Base-by-base conservation (phyloP, 2,888 invertebrate genomes). In the Caenorhabditis uteleia region DNA sequence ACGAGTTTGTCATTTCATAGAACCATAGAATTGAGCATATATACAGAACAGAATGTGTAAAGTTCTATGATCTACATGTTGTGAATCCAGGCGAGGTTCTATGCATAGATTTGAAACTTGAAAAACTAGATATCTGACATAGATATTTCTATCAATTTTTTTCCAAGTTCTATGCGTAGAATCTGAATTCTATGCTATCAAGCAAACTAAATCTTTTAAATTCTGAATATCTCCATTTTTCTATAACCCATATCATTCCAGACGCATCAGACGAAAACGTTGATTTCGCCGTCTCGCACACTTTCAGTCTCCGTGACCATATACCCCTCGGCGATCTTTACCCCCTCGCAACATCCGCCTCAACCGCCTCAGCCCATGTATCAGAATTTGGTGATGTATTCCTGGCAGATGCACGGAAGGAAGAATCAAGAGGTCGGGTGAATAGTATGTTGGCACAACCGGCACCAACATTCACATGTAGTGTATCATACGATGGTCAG, bases 401-500 rank as follows among this genome's bases (percentile, higher is more conserved):
- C 23, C 18, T 69, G 31, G 42, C 58, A 6, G 38, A 53, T 36
- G 44, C 53, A 0, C 29, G 65, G 8, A 57, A 64, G 33, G 68
- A 65, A 27, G 74, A 75, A 23, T 70, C 67, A 5, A 56, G 79
- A 8, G 76, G 75, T 20, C 55, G 80, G 5, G 76, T 79, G 36
- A 54, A 74, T 20, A 65, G 70, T 42, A 39, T 69, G 3, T 71
- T 78, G 38, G 75, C 74, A 14, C 64, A 68, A 7, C 72, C 69
- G 1, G 65, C 79, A 1, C 80, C 80, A 2, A 74, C 77, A 2
- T 81, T 81, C 66, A 79, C 79, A 21, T 79, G 81, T 20, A 80
- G 79, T 21, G 75, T 81, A 12, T 70, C 71, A 14, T 78, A 77
- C 46, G 81, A 81, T 56, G 79, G 78, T 3, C 69, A 68, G 64